Evolutionary conservation across 2,113 vertebrate species (phyloP), one percentile per base, ranked within the genome.

Genomic region (Camelus dromedarius): DNA sequence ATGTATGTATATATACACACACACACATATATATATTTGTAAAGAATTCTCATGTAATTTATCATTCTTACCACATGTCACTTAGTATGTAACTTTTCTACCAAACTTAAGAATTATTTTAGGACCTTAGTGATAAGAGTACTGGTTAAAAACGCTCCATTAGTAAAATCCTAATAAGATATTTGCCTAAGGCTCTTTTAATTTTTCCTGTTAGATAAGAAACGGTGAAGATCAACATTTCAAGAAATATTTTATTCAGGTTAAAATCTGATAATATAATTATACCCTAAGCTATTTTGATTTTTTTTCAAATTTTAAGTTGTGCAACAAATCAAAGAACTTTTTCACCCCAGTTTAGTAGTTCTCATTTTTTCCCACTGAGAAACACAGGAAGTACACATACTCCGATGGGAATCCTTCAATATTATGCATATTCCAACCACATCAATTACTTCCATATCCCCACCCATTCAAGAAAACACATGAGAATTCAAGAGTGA

Each of bases 41-140:
- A 87, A 92, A 94, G 13, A 95, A 84, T 75, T 84, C 7, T 85
- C 62, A 80, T 22, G 35, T 4, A 67, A 97, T 89, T 94, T 48
- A 24, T 5, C 56, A 93, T 62, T 97, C 22, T 52, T 93, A 66
- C 35, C 1, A 96, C 12, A 1, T 87, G 16, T 86, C 26, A 94
- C 26, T 9, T 6, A 12, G 14, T 91, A 46, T 70, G 18, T 18
- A 28, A 94, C 2, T 90, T 87, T 66, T 79, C 38, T 32, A 1
- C 1, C 6, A 66, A 79, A 67, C 15, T 69, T 50, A 83, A 72
- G 38, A 69, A 15, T 35, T 88, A 38, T 73, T 77, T 50, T 10
- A 79, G 58, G 89, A 95, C 4, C 15, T 50, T 87, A 75, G 18
- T 50, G 75, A 92, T 3, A 87, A 66, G 3, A 76, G 62, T 35